phyloP scores from a whole-genome alignment of 2,797 vertebrate species.

The Pteropus rufus region DNA sequence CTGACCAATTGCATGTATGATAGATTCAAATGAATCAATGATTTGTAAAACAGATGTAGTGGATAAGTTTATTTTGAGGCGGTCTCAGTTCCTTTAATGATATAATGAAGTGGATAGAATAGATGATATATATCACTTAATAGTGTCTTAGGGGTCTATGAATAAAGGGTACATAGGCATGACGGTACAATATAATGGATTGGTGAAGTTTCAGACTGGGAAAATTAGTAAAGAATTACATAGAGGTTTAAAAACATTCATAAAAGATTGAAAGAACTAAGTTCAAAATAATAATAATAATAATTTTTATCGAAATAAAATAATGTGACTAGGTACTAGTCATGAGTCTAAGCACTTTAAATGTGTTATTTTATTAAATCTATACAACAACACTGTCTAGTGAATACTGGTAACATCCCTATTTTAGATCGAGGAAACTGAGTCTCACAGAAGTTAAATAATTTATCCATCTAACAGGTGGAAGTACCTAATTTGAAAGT shows the following conservation, averaged over 20 bases:
- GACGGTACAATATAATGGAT: not conserved
- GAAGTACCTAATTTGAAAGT: not conserved
- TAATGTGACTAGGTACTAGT: not conserved
- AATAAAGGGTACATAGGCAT: not conserved
- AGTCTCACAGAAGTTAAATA: not conserved
- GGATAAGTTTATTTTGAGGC: not conserved
- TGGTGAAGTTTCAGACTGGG: not conserved
- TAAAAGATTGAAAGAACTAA: not conserved
- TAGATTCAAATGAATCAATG: not conserved
- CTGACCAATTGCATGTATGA: not conserved
- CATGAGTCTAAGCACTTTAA: not conserved
- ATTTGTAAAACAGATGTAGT: conserved; percentile 2
- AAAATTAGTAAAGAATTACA: not conserved
- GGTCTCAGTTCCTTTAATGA: not conserved
- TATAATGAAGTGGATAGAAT: not conserved
- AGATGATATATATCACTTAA: not conserved
- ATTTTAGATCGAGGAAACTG: not conserved
- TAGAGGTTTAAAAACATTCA: not conserved
- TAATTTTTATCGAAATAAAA: not conserved
- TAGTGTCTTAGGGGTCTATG: not conserved
- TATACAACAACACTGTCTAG: not conserved
- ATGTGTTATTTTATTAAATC: not conserved
- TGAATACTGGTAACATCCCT: not conserved
- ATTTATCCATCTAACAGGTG: not conserved
- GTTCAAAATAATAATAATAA: not conserved